These are phyloP conservation scores for Ceyx cyanopectus DNA, from an alignment of 2,113 vertebrate genomes.

Conservation along the genomic window DNA sequence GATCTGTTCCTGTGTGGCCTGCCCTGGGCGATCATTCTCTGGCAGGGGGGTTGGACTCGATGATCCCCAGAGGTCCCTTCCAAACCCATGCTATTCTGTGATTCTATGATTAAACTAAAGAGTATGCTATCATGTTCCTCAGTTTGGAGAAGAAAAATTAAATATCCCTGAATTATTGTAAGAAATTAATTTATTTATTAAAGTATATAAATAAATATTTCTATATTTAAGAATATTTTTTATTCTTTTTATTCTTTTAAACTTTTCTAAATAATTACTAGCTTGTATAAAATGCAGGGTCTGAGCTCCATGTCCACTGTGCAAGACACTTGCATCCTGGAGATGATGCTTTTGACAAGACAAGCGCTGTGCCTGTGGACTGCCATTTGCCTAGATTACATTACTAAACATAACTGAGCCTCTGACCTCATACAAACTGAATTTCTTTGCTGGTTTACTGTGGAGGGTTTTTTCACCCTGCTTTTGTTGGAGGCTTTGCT, in stretches of 20 bases:
- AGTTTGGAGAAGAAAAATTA: constrained; percentile 35
- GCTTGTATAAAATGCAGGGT: not conserved
- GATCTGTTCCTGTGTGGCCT: too few species aligned
- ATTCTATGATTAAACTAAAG: not conserved
- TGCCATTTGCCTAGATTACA: not conserved
- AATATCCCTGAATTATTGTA: constrained; percentile 23
- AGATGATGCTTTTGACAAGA: not conserved
- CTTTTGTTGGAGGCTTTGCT: not conserved
- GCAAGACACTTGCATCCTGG: not conserved
- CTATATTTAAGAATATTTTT: too few species aligned
- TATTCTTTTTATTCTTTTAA: too few species aligned
- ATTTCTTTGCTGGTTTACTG: not conserved
- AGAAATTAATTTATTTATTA: not conserved
- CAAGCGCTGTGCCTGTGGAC: not conserved
- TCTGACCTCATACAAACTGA: not conserved
- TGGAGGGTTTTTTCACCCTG: not conserved
- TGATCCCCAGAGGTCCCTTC: too few species aligned
- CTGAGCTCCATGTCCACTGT: not conserved
- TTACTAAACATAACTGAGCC: not conserved
- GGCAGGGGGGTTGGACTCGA: too few species aligned
- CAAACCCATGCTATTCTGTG: too few species aligned
- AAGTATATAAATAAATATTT: too few species aligned
- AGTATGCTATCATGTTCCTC: not conserved
- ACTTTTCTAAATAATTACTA: not conserved
- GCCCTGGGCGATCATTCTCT: too few species aligned